Evolutionary conservation across 2,888 invertebrate genomes (phyloP), one percentile per base, ranked within the genome.

Genomic region (Amphipyra berbera): DNA sequence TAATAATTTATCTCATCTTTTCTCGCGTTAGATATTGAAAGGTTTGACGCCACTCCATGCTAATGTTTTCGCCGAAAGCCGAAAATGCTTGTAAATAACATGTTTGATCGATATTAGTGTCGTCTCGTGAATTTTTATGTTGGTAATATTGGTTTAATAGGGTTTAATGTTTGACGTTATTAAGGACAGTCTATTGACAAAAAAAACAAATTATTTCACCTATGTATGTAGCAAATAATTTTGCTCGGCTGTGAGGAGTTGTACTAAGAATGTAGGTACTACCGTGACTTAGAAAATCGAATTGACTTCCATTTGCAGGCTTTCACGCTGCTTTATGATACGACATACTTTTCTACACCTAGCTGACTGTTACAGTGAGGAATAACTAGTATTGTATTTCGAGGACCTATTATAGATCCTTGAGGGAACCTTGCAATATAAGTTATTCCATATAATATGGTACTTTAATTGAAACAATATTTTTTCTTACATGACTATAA

Each of bases 81-180:
- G 50, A 60, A 68, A 64, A 59, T 64, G 41, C 27, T 63, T 55
- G 42, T 53, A 27, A 72, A 76, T 59, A 73, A 70, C 61, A 59
- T 62, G 48, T 52, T 67, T 52, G 49, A 50, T 60, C 45, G 27
- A 61, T 62, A 59, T 60, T 33, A 50, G 38, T 52, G 33, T 45
- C 44, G 61, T 45, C 62, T 65, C 41, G 73, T 69, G 78, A 73
- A 68, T 77, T 61, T 77, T 77, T 60, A 79, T 79, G 58, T 15
- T 21, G 38, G 27, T 40, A 63, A 59, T 59, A 55, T 52, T 7
- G 10, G 27, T 64, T 55, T 45, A 30, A 38, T 50, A 27, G 13
- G 9, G 2, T 8, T 41, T 30, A 14, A 45, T 49, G 9, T 27
- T 8, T 15, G n/a, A 3, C 33, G 12, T 72, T 41, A 38, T 10